Base-by-base conservation (phyloP, 2,888 invertebrate species). In the Biston betularia region DNA sequence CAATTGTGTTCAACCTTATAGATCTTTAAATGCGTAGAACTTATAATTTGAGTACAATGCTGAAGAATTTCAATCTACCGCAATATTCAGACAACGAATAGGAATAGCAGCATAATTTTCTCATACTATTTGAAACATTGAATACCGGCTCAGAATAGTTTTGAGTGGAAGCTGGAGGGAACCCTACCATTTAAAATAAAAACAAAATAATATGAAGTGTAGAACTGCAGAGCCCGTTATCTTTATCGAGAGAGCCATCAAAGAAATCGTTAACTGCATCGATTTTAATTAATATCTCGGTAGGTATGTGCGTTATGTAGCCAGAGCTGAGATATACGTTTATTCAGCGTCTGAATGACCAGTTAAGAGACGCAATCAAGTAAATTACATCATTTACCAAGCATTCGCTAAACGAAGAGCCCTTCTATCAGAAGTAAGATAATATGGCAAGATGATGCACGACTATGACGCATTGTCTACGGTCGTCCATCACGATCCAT, bases 381-480 rank as follows among this genome's bases (percentile, higher is more conserved):
- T 64, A 58, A 62, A 67, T 79, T 79, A 75, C 79, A 74, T 82
- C 76, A 81, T 75, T 72, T 63, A 63, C 56, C 48, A 75, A 70
- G 76, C 70, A 80, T 79, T 77, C 75, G 61, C 69, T 73, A 71
- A 77, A 77, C 71, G 48, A 69, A 75, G 73, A 78, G 61, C 76
- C 78, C 79, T 79, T 78, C 72, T 68, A 79, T 65, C 72, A 72
- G 69, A 63, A 59, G 66, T 65, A 67, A 72, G 68, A 72, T 73
- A 78, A 81, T 82, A 80, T 74, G 79, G 70, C 73, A 68, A 71
- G 54, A 74, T 79, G 81, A 84, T 79, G 83, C 84, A 83, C 81
- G 81, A 80, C 75, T 80, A 83, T 83, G 86, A 85, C 85, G 83
- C 84, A 85, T 81, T 83, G 82, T 82, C 77, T 79, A 76, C 72